These are phyloP conservation scores for Drosophila anceps DNA, from an alignment of 2,888 invertebrate species.

Conservation along the genomic window DNA sequence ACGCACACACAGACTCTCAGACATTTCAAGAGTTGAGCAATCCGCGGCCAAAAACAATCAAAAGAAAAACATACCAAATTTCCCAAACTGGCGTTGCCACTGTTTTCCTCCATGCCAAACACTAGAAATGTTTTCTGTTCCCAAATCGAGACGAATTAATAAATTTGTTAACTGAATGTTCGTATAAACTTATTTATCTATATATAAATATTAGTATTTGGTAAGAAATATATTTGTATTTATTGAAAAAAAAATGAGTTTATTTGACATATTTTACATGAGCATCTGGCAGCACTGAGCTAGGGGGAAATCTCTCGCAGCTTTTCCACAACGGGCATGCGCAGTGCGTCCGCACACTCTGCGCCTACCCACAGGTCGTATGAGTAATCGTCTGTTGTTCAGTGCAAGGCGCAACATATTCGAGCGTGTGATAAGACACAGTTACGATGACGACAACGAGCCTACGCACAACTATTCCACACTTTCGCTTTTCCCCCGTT, in stretches of 20 bases:
- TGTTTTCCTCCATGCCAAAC: constrained; percentile 34
- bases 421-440: constrained; percentile 74
- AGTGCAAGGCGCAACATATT: constrained; percentile 72
- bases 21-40: constrained; percentile 53
- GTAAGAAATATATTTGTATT: neutral
- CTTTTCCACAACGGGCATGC: constrained; percentile 58
- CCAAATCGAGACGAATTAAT: neutral
- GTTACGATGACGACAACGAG: constrained; percentile 40
- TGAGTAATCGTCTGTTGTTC: constrained; percentile 47
- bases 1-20: constrained; percentile 6
- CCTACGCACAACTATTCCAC: constrained; percentile 44
- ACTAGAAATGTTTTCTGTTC: neutral
- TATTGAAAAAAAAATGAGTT: neutral
- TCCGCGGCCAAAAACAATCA: constrained; percentile 46
- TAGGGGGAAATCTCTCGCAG: constrained; percentile 61
- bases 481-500: constrained; percentile 60
- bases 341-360: constrained; percentile 29
- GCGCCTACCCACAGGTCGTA: constrained; percentile 71
- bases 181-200: neutral
- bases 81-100: constrained; percentile 72
- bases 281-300: constrained; percentile 64
- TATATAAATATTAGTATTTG: neutral
- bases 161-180: constrained; percentile 1
- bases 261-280: constrained; percentile 20
- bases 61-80: constrained; percentile 73